Evolutionary conservation across 2,113 vertebrate species (phyloP).

Genomic region (Anguilla rostrata): DNA sequence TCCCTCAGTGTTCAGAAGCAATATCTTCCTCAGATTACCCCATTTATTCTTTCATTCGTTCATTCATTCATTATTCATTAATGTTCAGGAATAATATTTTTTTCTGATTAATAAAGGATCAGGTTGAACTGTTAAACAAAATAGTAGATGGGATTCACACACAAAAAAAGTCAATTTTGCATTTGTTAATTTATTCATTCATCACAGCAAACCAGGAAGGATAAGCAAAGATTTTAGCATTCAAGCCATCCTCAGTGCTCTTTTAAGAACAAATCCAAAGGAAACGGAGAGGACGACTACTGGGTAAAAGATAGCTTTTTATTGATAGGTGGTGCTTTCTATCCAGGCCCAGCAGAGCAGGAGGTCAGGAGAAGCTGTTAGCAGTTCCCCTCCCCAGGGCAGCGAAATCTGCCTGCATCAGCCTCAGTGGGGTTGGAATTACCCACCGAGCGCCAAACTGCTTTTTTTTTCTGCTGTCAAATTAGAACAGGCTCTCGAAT

Average conservation of each 20-base stretch:
- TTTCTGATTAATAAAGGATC: neutral
- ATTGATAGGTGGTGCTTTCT: neutral
- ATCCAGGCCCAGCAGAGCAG: neutral
- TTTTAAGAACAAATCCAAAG: neutral
- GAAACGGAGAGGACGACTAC: neutral
- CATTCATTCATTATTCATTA: neutral
- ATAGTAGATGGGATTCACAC: no score
- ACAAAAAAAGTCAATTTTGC: no score
- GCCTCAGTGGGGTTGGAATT: neutral
- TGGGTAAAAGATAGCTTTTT: neutral
- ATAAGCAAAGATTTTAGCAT: no score
- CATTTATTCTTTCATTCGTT: neutral
- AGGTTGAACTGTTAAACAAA: neutral
- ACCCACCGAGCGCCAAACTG: neutral
- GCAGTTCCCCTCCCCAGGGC: neutral
- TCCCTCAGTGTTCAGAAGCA: neutral
- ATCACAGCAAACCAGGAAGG: no score
- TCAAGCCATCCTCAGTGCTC: no score
- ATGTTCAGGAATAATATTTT: no score
- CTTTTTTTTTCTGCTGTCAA: neutral
- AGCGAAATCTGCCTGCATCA: constrained; percentile 1
- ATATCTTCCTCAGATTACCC: neutral
- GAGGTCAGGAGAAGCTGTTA: neutral
- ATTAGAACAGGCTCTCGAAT: neutral
- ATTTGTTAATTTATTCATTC: no score